Evolutionary conservation across 1,140 invertebrate genomes (phyloP).

Genomic region (Plodia interpunctella): DNA sequence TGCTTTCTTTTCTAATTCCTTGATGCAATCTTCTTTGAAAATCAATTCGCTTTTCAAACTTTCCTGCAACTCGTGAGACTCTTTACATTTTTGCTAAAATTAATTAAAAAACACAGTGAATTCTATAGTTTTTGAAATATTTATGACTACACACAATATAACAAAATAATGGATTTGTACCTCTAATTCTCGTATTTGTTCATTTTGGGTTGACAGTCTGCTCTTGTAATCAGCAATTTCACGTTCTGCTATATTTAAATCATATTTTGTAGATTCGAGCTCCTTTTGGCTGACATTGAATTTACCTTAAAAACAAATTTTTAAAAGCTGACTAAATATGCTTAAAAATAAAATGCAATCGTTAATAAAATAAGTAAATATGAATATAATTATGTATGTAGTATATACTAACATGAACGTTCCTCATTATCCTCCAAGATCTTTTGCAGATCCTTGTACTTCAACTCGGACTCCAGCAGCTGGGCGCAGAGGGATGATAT

Average conservation of each 20-base stretch:
- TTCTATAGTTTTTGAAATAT: slow-evolving; percentile 12
- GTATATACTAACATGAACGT: neutral
- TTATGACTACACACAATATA: too few species aligned
- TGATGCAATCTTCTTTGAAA: slow-evolving; percentile 44
- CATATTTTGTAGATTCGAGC: slow-evolving; percentile 26
- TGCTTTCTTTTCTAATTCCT: slow-evolving; percentile 42
- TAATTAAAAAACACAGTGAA: slow-evolving; percentile 10
- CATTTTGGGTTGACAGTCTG: slow-evolving; percentile 27
- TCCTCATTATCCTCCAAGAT: slow-evolving; percentile 29
- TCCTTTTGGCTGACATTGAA: slow-evolving; percentile 26
- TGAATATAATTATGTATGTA: neutral
- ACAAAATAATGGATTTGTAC: slow-evolving; percentile 28
- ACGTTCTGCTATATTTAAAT: slow-evolving; percentile 30
- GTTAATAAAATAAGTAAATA: too few species aligned
- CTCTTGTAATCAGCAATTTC: slow-evolving; percentile 39
- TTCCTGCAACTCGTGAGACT: slow-evolving; percentile 27
- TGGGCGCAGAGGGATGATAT: slow-evolving; percentile 37
- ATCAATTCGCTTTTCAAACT: slow-evolving; percentile 36
- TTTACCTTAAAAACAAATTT: slow-evolving; percentile 32
- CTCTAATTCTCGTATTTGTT: slow-evolving; percentile 40
- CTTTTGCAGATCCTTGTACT: slow-evolving; percentile 34
- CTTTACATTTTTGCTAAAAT: slow-evolving; percentile 38
- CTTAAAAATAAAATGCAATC: too few species aligned
- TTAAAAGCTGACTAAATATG: too few species aligned
- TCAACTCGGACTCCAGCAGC: slow-evolving; percentile 40